Evolutionary conservation across 2,113 vertebrate species (phyloP), one percentile per base, ranked within the genome.

Genomic region (Epinephelus fuscoguttatus): DNA sequence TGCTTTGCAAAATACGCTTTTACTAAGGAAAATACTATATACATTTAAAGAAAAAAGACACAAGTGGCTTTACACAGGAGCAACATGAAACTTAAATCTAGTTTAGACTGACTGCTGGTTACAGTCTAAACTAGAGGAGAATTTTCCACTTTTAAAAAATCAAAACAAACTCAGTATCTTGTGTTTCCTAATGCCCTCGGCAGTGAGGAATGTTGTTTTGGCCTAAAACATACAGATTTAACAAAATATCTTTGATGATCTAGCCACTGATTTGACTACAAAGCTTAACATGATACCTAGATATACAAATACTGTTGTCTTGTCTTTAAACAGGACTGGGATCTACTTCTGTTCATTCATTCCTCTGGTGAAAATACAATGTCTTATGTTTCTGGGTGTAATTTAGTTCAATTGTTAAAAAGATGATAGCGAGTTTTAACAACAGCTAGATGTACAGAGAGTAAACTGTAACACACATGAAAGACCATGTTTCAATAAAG

Each of bases 11-110:
- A 21, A 17, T 45, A 70, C 89, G 84, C 88, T 91, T 94, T 94
- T 93, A 90, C 90, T 93, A 91, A 47, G 80, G 84, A 94, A 94
- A 94, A 92, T 94, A 94, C 84, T 93, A 91, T 93, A 90, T 93
- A 86, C 45, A 27, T 72, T 82, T 81, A 55, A 86, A 91, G 82
- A 89, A 37, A n/a, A 55, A 37, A n/a, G 60, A 70, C 74, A 84
- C 27, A 37, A 55, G 59, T 19, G 67, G 21, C 50, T 86, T 88
- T 80, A 84, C 67, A 89, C 71, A 78, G 60, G 67, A 80, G 57
- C 13, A 56, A 81, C 15, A 68, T 33, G 23, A 18, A 72, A 59
- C 78, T 40, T 2, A 69, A 75, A 66, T 73, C 3, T 60, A 30
- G 30, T 30, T 30, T 30, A 30, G 30, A 17, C 33, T 18, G 45